phyloP scores from a whole-genome alignment of 1,140 invertebrate species.

The Drosophila asahinai region DNA sequence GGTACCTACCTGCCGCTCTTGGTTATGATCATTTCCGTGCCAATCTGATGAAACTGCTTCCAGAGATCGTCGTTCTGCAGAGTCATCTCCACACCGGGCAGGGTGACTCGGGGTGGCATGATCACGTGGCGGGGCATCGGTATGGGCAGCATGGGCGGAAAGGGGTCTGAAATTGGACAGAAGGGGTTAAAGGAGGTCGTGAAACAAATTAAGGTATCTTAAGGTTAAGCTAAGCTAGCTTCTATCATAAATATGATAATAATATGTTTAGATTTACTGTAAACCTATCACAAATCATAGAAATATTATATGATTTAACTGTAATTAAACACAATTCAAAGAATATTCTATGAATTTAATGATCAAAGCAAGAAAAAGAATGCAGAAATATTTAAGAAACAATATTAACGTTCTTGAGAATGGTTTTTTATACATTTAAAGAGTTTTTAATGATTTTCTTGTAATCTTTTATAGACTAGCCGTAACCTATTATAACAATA shows the following conservation, averaged over 20 bases:
- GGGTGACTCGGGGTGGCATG: constrained; percentile 73
- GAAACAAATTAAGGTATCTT: not conserved
- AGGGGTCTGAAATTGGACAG: constrained; percentile 61
- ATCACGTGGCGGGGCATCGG: constrained; percentile 77
- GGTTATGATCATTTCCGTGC: constrained; percentile 99
- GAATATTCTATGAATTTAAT: too few relatives aligned
- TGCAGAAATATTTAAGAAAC: not conserved
- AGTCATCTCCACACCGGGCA: constrained; percentile 85
- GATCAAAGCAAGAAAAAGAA: too few relatives aligned
- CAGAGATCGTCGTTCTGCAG: constrained; percentile 97
- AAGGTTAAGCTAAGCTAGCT: not conserved
- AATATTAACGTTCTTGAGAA: too few relatives aligned
- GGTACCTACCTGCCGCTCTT: constrained; percentile 95
- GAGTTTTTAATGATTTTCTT: not conserved
- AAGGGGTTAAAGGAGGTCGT: not conserved
- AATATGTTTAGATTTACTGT: too few relatives aligned
- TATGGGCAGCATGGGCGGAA: constrained; percentile 76
- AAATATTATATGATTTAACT: too few relatives aligned
- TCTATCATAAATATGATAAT: not conserved
- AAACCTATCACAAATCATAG: not conserved
- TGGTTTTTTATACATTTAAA: not conserved
- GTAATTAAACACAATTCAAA: too few relatives aligned
- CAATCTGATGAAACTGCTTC: constrained; percentile 97
- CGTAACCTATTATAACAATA: too few relatives aligned
- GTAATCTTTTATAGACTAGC: too few relatives aligned